Percentiles rank a stretch among this genome's conserved stretches.
phyloP scores from a whole-genome alignment of 2,113 vertebrate species.

The Stegostoma tigrinum region DNA sequence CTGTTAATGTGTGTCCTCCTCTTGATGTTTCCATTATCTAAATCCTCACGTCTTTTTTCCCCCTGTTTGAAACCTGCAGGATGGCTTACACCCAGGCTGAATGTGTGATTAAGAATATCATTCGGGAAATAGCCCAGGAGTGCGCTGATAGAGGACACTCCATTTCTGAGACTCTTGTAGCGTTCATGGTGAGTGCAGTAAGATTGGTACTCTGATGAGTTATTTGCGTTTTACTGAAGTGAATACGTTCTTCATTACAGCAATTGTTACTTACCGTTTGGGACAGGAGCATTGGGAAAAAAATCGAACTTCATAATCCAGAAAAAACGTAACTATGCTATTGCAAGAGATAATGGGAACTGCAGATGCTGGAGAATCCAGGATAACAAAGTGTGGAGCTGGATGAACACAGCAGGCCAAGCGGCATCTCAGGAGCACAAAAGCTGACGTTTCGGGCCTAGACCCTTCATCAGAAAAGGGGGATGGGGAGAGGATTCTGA shows the following conservation, averaged over 20 bases:
- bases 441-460: too few species aligned
- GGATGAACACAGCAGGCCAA: too few species aligned
- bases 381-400: too few species aligned
- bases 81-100: constrained; percentile 60
- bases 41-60: background rate
- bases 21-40: background rate
- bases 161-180: constrained; percentile 65
- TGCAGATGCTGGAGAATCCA: too few species aligned
- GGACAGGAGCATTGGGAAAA: background rate
- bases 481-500: too few species aligned
- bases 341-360: too few species aligned
- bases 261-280: background rate
- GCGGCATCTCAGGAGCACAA: too few species aligned
- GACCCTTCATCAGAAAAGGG: too few species aligned
- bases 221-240: background rate
- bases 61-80: constrained; percentile 30
- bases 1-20: background rate
- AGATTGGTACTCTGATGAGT: background rate
- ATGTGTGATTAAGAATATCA: constrained; percentile 64
- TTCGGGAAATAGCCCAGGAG: constrained; percentile 59
- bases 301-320: background rate
- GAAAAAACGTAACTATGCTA: background rate
- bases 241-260: background rate
- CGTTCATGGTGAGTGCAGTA: constrained; percentile 69
- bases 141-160: constrained; percentile 58